phyloP scores from a whole-genome alignment of 2,113 vertebrate species.

The Candoia aspera region DNA sequence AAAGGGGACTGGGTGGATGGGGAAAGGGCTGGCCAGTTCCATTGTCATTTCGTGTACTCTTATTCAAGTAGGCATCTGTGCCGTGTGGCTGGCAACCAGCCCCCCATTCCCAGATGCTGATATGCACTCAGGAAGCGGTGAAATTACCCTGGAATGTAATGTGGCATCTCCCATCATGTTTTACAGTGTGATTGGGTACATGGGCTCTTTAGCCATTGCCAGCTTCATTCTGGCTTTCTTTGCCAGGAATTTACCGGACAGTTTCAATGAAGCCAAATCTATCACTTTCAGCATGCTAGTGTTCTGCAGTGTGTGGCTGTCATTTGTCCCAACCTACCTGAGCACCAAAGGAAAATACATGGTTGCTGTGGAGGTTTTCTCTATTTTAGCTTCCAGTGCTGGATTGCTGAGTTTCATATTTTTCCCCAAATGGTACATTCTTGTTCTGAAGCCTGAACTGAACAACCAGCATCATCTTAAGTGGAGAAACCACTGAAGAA shows the following conservation, averaged over 20 bases:
- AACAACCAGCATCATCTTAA: neutral
- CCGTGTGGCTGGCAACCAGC: neutral
- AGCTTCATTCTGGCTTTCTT: constrained; percentile 2
- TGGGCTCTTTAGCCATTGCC: neutral
- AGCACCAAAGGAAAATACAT: neutral
- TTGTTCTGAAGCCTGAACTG: neutral
- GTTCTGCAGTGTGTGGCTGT: neutral
- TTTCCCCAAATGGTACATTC: neutral
- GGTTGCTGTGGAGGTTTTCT: no score
- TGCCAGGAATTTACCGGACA: neutral
- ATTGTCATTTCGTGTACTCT: neutral
- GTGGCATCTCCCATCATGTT: neutral
- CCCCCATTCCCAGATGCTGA: neutral
- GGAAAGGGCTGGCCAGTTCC: neutral
- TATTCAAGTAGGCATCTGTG: constrained; percentile 6
- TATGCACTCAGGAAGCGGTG: neutral
- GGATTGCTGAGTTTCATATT: constrained; percentile 1
- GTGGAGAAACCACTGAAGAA: no score
- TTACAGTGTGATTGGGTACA: neutral
- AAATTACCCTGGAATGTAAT: constrained; percentile 13
- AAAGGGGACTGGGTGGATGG: neutral
- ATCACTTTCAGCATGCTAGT: constrained; percentile 14
- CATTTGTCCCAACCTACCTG: constrained; percentile 10
- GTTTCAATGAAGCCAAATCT: constrained; percentile 9
- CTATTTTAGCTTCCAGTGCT: neutral